These are phyloP conservation scores for Tetramorium alpestre DNA, from an alignment of 1,140 invertebrate species.

Conservation along the genomic window DNA sequence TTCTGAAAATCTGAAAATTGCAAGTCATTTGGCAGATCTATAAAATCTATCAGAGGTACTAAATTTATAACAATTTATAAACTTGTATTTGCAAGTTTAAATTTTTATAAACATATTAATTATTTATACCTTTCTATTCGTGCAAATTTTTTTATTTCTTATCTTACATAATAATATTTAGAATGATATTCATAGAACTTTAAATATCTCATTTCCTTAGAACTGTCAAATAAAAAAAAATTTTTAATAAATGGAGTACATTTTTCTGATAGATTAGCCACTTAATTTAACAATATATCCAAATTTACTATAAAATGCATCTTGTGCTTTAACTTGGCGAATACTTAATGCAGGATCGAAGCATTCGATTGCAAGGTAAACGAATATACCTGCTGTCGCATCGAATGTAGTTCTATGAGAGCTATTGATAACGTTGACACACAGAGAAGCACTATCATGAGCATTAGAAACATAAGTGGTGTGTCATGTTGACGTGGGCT, in stretches of 20 bases:
- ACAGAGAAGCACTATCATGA: slow-evolving; percentile 56
- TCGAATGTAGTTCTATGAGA: slow-evolving; percentile 52
- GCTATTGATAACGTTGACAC: slow-evolving; percentile 39
- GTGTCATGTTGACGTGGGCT: slow-evolving; percentile 44
- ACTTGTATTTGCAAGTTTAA: background rate
- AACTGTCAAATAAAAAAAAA: background rate
- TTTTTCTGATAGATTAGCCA: background rate
- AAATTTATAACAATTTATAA: background rate
- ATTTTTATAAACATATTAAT: background rate
- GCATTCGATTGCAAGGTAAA: slow-evolving; percentile 12
- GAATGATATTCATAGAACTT: background rate
- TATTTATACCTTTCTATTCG: background rate
- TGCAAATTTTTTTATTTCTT: background rate
- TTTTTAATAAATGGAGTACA: background rate
- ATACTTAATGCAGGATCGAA: background rate
- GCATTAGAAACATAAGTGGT: slow-evolving; percentile 62
- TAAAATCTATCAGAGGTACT: background rate
- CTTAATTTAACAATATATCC: background rate
- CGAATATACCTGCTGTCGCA: background rate
- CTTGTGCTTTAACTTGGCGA: background rate
- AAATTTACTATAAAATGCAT: background rate
- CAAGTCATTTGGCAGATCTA: background rate
- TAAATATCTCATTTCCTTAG: background rate
- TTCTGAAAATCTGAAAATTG: background rate
- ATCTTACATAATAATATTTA: background rate